Percentiles rank a stretch among this genome's conserved stretches.
Evolutionary conservation across 2,888 invertebrate genomes (phyloP).

Genomic region (Cecidostiba fungosa): DNA sequence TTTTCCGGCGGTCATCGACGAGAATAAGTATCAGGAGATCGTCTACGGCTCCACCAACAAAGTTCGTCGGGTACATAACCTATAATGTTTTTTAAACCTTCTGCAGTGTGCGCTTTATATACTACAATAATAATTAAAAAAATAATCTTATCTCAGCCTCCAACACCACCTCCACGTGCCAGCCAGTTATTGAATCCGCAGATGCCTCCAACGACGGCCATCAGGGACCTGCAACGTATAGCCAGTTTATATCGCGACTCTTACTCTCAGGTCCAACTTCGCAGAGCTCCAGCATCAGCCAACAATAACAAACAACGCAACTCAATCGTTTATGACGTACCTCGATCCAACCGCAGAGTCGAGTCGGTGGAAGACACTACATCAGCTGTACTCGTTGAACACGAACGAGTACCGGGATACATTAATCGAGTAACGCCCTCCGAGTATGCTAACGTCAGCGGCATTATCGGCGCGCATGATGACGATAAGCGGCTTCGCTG

Average conservation of each 20-base stretch:
- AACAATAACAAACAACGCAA: not conserved
- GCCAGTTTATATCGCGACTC: slow-evolving; percentile 26
- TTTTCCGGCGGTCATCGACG: too few species aligned
- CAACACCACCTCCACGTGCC: slow-evolving; percentile 15
- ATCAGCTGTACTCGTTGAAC: not conserved
- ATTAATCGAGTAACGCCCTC: not conserved
- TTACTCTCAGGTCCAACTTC: not conserved
- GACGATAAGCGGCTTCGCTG: slow-evolving; percentile 43
- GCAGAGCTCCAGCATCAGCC: not conserved
- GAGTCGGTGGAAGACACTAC: not conserved
- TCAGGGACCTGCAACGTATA: slow-evolving; percentile 54
- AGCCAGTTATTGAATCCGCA: not conserved
- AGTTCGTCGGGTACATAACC: too few species aligned
- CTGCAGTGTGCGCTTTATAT: too few species aligned
- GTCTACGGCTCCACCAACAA: too few species aligned
- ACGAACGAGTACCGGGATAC: not conserved
- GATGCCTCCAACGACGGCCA: not conserved
- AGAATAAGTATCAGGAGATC: too few species aligned
- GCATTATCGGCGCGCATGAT: not conserved
- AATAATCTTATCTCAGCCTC: slow-evolving; percentile 32
- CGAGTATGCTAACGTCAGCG: slow-evolving; percentile 45
- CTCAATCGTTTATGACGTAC: slow-evolving; percentile 58
- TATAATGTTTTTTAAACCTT: too few species aligned
- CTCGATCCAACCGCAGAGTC: slow-evolving; percentile 29
- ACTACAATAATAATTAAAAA: too few species aligned